These are phyloP conservation scores for Megamerina dolium DNA, from an alignment of 2,888 invertebrate species.

Conservation along the genomic window DNA sequence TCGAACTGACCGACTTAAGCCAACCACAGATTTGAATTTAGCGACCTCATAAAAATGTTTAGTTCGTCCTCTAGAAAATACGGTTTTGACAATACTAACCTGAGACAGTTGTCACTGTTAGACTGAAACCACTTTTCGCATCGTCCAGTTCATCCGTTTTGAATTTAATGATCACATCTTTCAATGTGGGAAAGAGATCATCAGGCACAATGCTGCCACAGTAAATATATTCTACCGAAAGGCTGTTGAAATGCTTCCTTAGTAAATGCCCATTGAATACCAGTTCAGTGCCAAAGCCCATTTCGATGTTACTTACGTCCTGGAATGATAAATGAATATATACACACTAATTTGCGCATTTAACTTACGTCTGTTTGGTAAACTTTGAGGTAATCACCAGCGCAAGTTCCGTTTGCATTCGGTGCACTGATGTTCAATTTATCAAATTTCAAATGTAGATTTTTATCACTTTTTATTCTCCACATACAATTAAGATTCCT, in stretches of 20 bases:
- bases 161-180: conserved; percentile 52
- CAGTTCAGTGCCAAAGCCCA: conserved; percentile 28
- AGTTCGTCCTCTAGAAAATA: too few species aligned
- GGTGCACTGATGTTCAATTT: conserved; percentile 56
- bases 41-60: too few species aligned
- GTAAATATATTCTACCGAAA: conserved; percentile 42
- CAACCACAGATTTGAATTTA: too few species aligned
- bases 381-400: conserved; percentile 41
- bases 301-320: conserved; percentile 28
- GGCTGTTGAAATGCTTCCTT: conserved; percentile 3
- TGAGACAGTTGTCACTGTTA: conserved; percentile 54
- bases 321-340: too few species aligned
- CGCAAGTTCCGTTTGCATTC: conserved; percentile 48
- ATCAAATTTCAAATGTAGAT: conserved; percentile 53
- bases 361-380: conserved; percentile 34
- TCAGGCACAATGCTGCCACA: conserved; percentile 52
- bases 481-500: conserved; percentile 56
- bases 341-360: too few species aligned
- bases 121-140: conserved; percentile 59
- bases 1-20: too few species aligned
- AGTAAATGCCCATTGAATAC: conserved; percentile 25
- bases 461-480: conserved; percentile 41
- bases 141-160: conserved; percentile 49
- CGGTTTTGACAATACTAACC: conserved; percentile 45
- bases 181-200: conserved; percentile 51